Conservation (phyloP, 2,888 invertebrate genomes). For the Cartodere bifasciata region DNA sequence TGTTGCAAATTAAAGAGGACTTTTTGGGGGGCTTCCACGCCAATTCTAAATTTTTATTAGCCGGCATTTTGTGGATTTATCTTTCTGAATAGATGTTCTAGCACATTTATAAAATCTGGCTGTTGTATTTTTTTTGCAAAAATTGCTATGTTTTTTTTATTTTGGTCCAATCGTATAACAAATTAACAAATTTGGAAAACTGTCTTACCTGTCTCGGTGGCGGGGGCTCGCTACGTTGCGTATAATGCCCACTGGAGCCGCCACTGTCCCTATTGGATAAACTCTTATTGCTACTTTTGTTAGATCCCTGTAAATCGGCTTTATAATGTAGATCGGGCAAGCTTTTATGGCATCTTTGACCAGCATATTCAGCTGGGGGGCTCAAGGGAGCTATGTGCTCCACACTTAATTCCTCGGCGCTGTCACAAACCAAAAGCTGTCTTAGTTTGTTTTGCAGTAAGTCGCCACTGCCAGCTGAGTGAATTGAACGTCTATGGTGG, state of each 20-base stretch:
- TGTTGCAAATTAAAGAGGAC: too few species aligned
- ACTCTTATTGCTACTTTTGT: slow-evolving; percentile 37
- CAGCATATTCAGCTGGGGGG: slow-evolving; percentile 62
- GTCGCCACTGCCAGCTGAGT: slow-evolving; percentile 41
- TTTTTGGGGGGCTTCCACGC: too few species aligned
- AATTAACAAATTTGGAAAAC: too few species aligned
- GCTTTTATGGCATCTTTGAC: slow-evolving; percentile 68
- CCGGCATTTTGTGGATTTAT: too few species aligned
- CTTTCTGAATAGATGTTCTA: too few species aligned
- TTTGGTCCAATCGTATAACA: too few species aligned
- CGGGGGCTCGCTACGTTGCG: slow-evolving; percentile 67
- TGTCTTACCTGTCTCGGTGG: slow-evolving; percentile 31
- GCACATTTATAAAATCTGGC: too few species aligned
- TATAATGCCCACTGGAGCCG: slow-evolving; percentile 72
- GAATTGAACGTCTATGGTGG: slow-evolving; percentile 39
- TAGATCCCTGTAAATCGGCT: slow-evolving; percentile 34
- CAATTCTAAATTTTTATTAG: too few species aligned
- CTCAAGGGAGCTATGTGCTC: slow-evolving; percentile 46
- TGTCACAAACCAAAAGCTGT: slow-evolving; percentile 60
- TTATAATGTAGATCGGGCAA: slow-evolving; percentile 45
- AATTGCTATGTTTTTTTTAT: too few species aligned
- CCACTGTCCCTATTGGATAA: slow-evolving; percentile 62
- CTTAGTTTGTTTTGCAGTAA: slow-evolving; percentile 67
- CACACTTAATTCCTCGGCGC: slow-evolving; percentile 49
- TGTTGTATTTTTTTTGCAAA: too few species aligned